phyloP scores from a whole-genome alignment of 2,797 vertebrate genomes.

The Glossophaga mutica region DNA sequence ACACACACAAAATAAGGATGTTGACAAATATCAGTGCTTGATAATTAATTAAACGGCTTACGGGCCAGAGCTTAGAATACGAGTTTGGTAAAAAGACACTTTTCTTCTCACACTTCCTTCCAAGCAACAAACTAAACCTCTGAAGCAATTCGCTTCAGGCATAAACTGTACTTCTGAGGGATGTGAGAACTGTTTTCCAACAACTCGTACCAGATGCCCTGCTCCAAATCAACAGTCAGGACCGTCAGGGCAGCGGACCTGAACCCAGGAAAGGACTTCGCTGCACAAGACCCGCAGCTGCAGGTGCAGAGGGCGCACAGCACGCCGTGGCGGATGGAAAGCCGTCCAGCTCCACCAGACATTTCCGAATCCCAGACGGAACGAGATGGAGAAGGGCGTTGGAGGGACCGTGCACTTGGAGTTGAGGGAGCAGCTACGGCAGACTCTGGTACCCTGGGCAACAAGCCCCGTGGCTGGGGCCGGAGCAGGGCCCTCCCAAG shows the following conservation, averaged over 20 bases:
- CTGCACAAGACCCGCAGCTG: background rate
- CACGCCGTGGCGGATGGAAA: too few species aligned
- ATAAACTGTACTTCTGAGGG: constrained; percentile 32
- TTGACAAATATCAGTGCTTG: background rate
- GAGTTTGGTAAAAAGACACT: background rate
- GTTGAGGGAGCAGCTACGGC: background rate
- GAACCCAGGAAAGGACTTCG: background rate
- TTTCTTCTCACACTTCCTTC: background rate
- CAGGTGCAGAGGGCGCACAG: background rate
- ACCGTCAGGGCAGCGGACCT: background rate
- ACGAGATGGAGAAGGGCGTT: background rate
- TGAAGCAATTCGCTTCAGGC: background rate
- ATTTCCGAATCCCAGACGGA: background rate
- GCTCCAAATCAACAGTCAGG: background rate
- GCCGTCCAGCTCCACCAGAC: background rate
- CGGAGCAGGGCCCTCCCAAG: background rate
- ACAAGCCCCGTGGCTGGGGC: background rate
- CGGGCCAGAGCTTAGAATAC: background rate
- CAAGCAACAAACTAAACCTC: constrained; percentile 11
- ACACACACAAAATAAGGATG: background rate
- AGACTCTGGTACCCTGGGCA: background rate
- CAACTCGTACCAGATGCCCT: background rate
- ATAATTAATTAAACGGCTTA: background rate
- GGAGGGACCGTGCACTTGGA: background rate
- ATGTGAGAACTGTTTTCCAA: background rate